Conservation (phyloP, 1,140 invertebrate genomes). For the Musca vetustissima region DNA sequence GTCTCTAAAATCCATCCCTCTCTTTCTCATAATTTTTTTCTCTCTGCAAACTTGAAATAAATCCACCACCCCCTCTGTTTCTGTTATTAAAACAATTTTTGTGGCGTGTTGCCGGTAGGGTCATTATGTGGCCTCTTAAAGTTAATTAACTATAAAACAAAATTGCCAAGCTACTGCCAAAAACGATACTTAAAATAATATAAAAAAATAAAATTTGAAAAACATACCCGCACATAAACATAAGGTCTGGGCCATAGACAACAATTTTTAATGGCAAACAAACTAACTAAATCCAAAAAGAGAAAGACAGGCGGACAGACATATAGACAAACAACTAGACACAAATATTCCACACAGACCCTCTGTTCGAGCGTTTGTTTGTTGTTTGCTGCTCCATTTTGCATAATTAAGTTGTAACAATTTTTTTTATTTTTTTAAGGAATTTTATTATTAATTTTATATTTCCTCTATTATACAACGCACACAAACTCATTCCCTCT, state of each 20-base stretch:
- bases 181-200: too few relatives aligned
- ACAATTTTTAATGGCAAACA: too few relatives aligned
- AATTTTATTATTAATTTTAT: background rate
- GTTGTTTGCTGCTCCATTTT: background rate
- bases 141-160: slow-evolving; percentile 12
- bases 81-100: background rate
- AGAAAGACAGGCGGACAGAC: background rate
- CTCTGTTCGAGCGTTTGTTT: background rate
- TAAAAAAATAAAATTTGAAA: too few relatives aligned
- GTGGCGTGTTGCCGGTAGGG: background rate
- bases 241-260: too few relatives aligned
- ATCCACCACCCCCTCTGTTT: too few relatives aligned
- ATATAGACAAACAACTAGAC: too few relatives aligned
- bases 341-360: too few relatives aligned
- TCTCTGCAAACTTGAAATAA: too few relatives aligned
- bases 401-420: slow-evolving; percentile 12
- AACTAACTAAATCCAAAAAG: too few relatives aligned
- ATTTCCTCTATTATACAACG: background rate
- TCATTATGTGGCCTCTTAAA: slow-evolving; percentile 7
- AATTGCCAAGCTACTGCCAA: background rate
- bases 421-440: slow-evolving; percentile 8
- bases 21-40: too few relatives aligned
- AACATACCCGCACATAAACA: too few relatives aligned
- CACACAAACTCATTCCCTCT: background rate
- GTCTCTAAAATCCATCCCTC: too few relatives aligned